Evolutionary conservation across 2,113 vertebrate genomes (phyloP).

Genomic region (Rhabdornis inornatus): DNA sequence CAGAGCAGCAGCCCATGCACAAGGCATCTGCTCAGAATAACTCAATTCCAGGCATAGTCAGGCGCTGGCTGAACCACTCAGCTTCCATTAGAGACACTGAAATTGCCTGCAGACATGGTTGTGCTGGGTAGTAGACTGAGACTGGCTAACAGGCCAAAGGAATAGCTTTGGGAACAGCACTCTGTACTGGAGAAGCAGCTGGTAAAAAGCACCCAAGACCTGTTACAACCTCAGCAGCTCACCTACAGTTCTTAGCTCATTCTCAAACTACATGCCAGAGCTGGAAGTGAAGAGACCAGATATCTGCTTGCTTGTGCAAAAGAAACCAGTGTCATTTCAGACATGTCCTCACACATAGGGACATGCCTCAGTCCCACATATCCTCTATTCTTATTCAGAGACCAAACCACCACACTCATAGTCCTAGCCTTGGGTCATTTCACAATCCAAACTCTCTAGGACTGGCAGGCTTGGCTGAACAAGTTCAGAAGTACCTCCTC

Average conservation of each 20-base stretch:
- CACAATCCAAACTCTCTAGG: neutral
- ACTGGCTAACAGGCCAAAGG: neutral
- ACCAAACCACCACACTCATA: neutral
- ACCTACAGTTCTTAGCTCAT: neutral
- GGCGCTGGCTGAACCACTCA: neutral
- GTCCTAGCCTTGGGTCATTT: neutral
- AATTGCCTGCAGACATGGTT: neutral
- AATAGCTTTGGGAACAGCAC: neutral
- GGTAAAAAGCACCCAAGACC: neutral
- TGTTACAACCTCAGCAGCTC: neutral
- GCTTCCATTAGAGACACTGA: neutral
- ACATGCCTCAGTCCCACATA: neutral
- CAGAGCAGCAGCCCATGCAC: rapidly evolving
- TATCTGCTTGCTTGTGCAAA: neutral
- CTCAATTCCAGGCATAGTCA: neutral
- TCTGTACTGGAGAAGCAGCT: neutral
- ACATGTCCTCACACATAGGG: neutral
- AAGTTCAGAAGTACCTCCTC: neutral
- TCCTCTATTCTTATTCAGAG: neutral
- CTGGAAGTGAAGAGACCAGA: neutral
- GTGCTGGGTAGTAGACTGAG: neutral
- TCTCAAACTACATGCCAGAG: neutral
- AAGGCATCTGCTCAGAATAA: neutral
- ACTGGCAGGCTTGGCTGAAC: neutral
- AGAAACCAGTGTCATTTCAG: neutral